Percentiles rank a stretch among this genome's conserved stretches.
phyloP scores from a whole-genome alignment of 2,888 invertebrate species.

The Parapristionchus giblindavisi region DNA sequence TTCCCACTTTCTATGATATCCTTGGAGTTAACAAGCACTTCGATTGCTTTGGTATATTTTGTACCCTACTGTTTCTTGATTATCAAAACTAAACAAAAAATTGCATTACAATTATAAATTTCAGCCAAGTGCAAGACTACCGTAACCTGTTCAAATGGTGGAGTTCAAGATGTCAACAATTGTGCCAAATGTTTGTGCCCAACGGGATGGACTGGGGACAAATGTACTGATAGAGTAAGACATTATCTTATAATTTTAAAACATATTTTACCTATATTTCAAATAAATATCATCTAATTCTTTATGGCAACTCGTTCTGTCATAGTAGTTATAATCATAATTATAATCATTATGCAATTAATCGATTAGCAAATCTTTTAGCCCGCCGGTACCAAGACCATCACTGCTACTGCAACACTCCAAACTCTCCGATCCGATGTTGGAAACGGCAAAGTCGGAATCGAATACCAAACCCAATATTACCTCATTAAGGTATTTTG shows the following conservation, averaged over 20 bases:
- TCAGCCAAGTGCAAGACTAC: slow-evolving; percentile 18
- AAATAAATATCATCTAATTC: no score
- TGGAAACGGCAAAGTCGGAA: not conserved
- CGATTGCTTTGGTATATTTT: slow-evolving; percentile 10
- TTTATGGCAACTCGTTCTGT: no score
- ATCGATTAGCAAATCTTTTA: no score
- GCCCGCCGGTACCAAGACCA: not conserved
- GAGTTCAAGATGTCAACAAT: slow-evolving; percentile 19
- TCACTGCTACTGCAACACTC: slow-evolving; percentile 11
- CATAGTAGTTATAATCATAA: no score
- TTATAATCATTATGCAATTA: no score
- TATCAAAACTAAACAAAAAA: not conserved
- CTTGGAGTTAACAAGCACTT: slow-evolving; percentile 29
- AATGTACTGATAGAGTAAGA: not conserved
- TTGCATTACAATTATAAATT: not conserved
- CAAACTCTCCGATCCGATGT: slow-evolving; percentile 1
- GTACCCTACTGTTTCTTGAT: not conserved
- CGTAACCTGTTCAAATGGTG: slow-evolving; percentile 14
- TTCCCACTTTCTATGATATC: slow-evolving; percentile 32
- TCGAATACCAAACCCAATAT: slow-evolving; percentile 16
- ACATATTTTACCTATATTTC: no score
- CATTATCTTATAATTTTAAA: not conserved
- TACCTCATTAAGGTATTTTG: slow-evolving; percentile 11
- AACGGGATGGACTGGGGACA: slow-evolving; percentile 13
- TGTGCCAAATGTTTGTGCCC: slow-evolving; percentile 21